Conservation (phyloP, 1,140 invertebrate genomes). For the Bombus superbus region DNA sequence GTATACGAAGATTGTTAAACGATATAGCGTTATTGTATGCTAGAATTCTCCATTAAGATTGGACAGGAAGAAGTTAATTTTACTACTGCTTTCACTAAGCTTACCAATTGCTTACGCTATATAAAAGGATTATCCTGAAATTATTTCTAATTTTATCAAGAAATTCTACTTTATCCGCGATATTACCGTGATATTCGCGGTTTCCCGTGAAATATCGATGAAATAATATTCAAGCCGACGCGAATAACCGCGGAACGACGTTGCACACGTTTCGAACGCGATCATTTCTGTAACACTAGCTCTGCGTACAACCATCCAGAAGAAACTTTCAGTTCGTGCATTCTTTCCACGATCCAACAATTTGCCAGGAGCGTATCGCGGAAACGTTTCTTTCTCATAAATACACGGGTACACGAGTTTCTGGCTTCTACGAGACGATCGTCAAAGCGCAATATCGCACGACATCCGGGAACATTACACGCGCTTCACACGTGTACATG, state of each 20-base stretch:
- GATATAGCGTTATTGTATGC: background rate
- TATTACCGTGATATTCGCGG: background rate
- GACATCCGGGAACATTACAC: slow-evolving; percentile 17
- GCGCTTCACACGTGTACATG: slow-evolving; percentile 25
- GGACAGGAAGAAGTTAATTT: background rate
- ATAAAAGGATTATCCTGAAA: background rate
- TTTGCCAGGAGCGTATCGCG: slow-evolving; percentile 38
- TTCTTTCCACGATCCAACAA: slow-evolving; percentile 39
- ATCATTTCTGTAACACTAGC: slow-evolving; percentile 6
- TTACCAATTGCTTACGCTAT: background rate
- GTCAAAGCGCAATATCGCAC: slow-evolving; percentile 13
- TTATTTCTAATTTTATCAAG: slow-evolving; percentile 1
- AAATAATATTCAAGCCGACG: slow-evolving; percentile 7
- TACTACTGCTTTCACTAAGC: background rate
- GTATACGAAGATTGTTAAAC: background rate
- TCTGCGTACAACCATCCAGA: background rate
- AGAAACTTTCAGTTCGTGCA: background rate
- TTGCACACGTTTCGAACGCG: slow-evolving; percentile 14
- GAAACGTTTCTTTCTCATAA: slow-evolving; percentile 28
- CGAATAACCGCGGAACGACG: slow-evolving; percentile 14
- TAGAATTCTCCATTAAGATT: background rate
- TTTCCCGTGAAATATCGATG: background rate
- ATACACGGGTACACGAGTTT: background rate
- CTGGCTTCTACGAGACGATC: slow-evolving; percentile 1
- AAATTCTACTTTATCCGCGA: background rate